A percentile compares a stretch with the other conserved stretches of the same genome.
These are phyloP conservation scores for Neolamprologus sp. DNA, from an alignment of 2,113 vertebrate species.

Conservation along the genomic window DNA sequence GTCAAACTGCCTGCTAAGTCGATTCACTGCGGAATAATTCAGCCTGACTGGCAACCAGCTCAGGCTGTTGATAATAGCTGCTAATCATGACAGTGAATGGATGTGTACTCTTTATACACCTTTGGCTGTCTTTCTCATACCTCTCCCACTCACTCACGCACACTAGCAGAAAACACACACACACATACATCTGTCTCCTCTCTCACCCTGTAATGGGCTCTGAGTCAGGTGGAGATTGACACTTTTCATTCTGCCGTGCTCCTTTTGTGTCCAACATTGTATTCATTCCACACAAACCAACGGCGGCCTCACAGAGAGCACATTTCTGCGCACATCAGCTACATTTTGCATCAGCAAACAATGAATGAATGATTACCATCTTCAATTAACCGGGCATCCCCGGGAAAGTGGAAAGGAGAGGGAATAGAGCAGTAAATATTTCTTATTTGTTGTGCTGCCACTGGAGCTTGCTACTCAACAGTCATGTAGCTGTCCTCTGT, in stretches of 20 bases:
- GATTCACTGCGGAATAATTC: constrained; percentile 55
- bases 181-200: constrained; percentile 27
- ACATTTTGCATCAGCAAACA: constrained; percentile 33
- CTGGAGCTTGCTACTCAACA: not conserved
- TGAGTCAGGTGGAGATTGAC: constrained; percentile 65
- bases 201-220: constrained; percentile 56
- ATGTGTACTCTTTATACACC: constrained; percentile 38
- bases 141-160: not conserved
- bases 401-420: not conserved
- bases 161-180: not conserved
- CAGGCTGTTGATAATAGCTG: constrained; percentile 39
- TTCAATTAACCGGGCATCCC: constrained; percentile 14
- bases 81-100: constrained; percentile 52
- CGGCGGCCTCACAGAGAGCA: not conserved
- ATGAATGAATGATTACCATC: not conserved
- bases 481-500: not conserved
- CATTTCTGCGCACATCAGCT: constrained; percentile 46
- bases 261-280: constrained; percentile 56
- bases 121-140: constrained; percentile 21
- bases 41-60: constrained; percentile 42
- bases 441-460: not conserved
- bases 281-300: constrained; percentile 47
- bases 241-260: constrained; percentile 54
- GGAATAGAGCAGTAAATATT: not conserved
- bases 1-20: constrained; percentile 38